phyloP scores from a whole-genome alignment of 1,140 invertebrate species.

The Cotesia glomerata region DNA sequence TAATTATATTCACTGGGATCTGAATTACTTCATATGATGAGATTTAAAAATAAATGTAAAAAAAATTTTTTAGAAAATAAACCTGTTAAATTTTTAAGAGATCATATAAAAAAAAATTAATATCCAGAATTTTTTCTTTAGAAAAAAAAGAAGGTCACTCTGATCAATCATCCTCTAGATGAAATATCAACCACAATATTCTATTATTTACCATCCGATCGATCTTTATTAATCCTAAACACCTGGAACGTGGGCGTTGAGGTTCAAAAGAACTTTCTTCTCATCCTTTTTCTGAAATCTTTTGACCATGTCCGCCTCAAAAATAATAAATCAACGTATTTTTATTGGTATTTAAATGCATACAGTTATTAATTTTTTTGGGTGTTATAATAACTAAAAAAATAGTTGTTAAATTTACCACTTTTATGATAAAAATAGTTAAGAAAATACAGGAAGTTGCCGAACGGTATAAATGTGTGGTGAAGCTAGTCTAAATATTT shows the following conservation, averaged over 20 bases:
- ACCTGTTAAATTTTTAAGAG: no score
- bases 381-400: background rate
- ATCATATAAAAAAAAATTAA: background rate
- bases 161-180: background rate
- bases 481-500: conserved; percentile 21
- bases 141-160: background rate
- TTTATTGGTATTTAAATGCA: background rate
- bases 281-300: conserved; percentile 18
- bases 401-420: background rate
- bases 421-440: no score
- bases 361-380: no score
- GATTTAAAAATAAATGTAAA: no score
- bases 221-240: conserved; percentile 47
- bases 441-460: background rate
- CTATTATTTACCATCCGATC: conserved; percentile 35
- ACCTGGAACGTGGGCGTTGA: conserved; percentile 45
- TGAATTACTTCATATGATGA: no score
- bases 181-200: conserved; percentile 2
- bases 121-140: no score
- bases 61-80: no score
- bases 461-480: conserved; percentile 13
- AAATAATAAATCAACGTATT: background rate
- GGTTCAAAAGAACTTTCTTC: conserved; percentile 20
- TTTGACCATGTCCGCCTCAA: background rate
- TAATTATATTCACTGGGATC: no score